Evolutionary conservation across 2,888 invertebrate genomes (phyloP), one percentile per base, ranked within the genome.

Genomic region (Amphiduros pacificus): DNA sequence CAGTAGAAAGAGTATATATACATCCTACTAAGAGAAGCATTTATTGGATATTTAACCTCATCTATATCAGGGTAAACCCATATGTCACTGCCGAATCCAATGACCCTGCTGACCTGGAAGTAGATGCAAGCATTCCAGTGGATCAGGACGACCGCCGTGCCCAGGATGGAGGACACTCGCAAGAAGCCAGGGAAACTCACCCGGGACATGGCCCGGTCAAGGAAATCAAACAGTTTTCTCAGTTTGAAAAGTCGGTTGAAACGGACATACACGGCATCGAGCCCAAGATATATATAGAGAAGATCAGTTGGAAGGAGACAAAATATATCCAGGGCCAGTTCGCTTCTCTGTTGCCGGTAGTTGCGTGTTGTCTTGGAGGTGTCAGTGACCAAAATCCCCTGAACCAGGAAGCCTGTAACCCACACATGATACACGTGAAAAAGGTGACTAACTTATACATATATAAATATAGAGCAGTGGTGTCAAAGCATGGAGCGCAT

Each of bases 1-100:
- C 97, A 97, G 83, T 97, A 98, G 84, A 97, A 95, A 80, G 93
- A 93, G 72, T 84, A 84, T 44, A 91, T 90, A 81, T 96, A 96
- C 60, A 64, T 64, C 22, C 67, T 32, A 2, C 59, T 29, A 5
- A 71, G 57, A 82, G 94, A 93, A 74, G 63, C 64, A 14, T 60
- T 41, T 51, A 67, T 62, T 5, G 67, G 63, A n/a, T n/a, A n/a
- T n/a, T n/a, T n/a, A n/a, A 50, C 56, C 27, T 62, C 58, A n/a
- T 29, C 26, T n/a, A 52, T 52, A 40, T 28, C 28, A 41, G 65
- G 61, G 55, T 83, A 85, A 1, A 84, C 83, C 85, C 94, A 94
- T 75, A 89, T 89, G 79, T 95, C 94, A 1, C 89, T 86, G 22
- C 93, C 93, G 77, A 94, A 94, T n/a, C 95, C 94, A 61, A 95